Base-by-base conservation (phyloP, 1,140 invertebrate species). In the Cotesia typhae region DNA sequence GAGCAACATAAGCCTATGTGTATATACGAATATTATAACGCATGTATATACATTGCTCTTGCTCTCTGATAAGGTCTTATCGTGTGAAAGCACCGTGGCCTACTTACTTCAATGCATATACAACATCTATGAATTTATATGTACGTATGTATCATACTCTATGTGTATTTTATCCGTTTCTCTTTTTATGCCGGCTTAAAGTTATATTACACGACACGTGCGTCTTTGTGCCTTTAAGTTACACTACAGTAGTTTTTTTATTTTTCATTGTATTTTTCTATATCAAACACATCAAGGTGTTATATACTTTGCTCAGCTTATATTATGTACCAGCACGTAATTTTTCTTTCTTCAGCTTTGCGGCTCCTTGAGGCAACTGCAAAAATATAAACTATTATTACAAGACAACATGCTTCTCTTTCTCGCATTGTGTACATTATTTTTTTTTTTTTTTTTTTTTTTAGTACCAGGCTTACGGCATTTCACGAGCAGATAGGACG, bases 61-160 rank as follows among this genome's bases (percentile, higher is more conserved):
- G 79, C 75, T 77, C 78, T 82, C 80, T 81, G 83, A 85, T 85
- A 85, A 85, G 79, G 78, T 78, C 80, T 85, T 85, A 85, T 85
- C 84, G 83, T 85, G 83, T 85, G 84, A 85, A 85, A 85, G 84
- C 84, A 83, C 83, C 82, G 81, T 85, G 84, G 83, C 84, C 84
- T 85, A 85, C 83, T 84, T 83, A 78, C 74, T 75, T 20, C 51
- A 37, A 14, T 60, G 63, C 65, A 55, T 51, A 68, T 35, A 55
- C 17, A 14, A 59, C 67, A n/a, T 63, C 36, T 35, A 64, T 70
- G 20, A 37, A 41, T 20, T 35, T 68, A 66, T 64, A 52, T 67
- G 12, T 57, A 20, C 12, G 17, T 57, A 57, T 57, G 53, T 14
- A 14, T 57, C n/a, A 17, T 17, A 20, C 17, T 12, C 53, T 57